phyloP scores from a whole-genome alignment of 2,888 invertebrate species.

The Laspeyria flexula region DNA sequence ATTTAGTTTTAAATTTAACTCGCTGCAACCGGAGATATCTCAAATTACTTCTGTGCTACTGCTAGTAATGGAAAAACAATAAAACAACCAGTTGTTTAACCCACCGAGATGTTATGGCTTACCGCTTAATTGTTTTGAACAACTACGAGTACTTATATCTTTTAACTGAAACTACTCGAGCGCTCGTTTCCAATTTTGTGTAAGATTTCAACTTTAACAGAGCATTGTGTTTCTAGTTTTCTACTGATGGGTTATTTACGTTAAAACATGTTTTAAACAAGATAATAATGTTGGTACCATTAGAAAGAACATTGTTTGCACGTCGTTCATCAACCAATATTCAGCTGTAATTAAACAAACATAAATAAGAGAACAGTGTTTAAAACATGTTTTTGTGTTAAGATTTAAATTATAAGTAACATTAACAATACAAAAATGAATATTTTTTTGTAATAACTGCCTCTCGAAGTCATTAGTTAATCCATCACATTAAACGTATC shows the following conservation, averaged over 20 bases:
- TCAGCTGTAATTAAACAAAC: no score
- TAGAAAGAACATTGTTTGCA: no score
- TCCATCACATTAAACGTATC: conserved; percentile 16
- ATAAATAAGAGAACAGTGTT: no score
- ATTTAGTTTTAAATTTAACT: conserved; percentile 61
- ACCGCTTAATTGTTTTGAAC: conserved; percentile 18
- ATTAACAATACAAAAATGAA: no score
- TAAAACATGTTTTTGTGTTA: background rate
- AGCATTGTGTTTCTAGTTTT: no score
- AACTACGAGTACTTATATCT: background rate
- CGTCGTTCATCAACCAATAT: no score
- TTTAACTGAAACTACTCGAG: background rate
- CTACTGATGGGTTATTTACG: no score
- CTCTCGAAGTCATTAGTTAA: conserved; percentile 11
- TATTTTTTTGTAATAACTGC: no score
- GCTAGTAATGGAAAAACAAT: conserved; percentile 36
- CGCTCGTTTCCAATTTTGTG: background rate
- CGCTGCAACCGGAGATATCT: conserved; percentile 47
- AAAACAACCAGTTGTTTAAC: conserved; percentile 28
- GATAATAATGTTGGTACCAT: no score
- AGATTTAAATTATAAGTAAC: no score
- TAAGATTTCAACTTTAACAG: background rate
- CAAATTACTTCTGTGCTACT: conserved; percentile 45
- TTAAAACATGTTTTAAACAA: no score
- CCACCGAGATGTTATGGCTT: conserved; percentile 7